phyloP scores from a whole-genome alignment of 2,797 vertebrate species.

The Gallinago nigripennis region DNA sequence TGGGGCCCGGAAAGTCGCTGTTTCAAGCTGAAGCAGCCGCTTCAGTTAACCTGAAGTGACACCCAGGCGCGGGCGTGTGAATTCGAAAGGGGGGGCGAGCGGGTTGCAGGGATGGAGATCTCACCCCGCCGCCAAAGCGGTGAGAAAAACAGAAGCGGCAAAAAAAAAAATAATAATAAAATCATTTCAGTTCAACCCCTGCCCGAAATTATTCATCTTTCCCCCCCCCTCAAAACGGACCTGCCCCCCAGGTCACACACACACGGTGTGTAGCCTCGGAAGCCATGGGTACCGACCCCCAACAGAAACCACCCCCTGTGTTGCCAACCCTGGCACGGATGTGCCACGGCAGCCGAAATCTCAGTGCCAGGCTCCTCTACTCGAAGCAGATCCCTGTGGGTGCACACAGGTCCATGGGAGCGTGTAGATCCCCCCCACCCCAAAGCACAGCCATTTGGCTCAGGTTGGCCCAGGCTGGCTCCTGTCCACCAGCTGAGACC shows the following conservation, averaged over 20 bases:
- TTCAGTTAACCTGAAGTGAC: not conserved
- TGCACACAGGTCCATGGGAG: no score
- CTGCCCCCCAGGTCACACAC: rapidly evolving
- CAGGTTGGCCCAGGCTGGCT: not conserved
- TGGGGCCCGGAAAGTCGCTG: not conserved
- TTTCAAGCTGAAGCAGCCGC: not conserved
- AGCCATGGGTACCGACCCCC: not conserved
- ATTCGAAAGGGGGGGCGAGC: not conserved
- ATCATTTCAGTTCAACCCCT: not conserved
- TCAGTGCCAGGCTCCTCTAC: not conserved
- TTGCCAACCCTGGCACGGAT: not conserved
- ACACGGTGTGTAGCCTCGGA: not conserved
- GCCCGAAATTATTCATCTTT: not conserved
- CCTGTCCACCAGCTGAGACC: not conserved
- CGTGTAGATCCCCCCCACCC: rapidly evolving
- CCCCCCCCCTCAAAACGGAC: not conserved
- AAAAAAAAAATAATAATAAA: not conserved
- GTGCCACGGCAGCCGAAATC: not conserved
- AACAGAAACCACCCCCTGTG: not conserved
- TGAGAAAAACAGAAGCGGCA: not conserved
- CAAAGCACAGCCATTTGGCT: not conserved
- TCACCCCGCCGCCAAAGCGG: not conserved
- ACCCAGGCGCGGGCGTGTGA: not conserved
- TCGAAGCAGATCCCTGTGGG: rapidly evolving
- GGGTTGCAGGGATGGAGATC: not conserved